Evolutionary conservation across 2,113 vertebrate species (phyloP).

Genomic region (Muscicapa adusta): DNA sequence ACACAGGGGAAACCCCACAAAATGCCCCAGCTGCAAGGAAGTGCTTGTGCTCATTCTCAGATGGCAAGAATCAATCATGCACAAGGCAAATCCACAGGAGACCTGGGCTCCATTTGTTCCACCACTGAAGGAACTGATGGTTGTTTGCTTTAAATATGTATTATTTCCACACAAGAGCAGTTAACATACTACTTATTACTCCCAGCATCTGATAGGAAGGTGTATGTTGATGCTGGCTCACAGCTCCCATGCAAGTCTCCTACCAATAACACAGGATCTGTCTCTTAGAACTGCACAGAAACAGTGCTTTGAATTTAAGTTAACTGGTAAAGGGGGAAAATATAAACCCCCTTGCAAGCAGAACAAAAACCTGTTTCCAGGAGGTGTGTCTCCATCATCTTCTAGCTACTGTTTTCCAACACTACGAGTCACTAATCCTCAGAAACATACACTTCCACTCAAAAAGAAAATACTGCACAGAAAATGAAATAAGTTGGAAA

Average conservation of each 20-base stretch:
- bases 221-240: background rate
- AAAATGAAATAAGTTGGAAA: conserved; percentile 16
- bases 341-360: background rate
- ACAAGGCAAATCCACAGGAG: conserved; percentile 3
- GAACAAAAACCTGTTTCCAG: background rate
- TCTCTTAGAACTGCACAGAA: background rate
- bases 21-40: background rate
- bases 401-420: background rate
- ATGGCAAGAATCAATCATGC: background rate
- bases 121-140: background rate
- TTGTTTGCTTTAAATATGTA: conserved; percentile 21
- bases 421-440: background rate
- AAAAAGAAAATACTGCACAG: background rate
- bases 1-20: background rate
- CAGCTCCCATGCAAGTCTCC: background rate
- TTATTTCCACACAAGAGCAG: background rate
- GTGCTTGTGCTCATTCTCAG: background rate
- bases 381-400: background rate
- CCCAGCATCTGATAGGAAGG: background rate
- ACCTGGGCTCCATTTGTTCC: background rate
- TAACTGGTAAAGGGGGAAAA: background rate
- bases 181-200: background rate
- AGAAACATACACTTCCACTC: background rate
- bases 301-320: background rate
- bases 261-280: background rate